Evolutionary conservation across 2,888 invertebrate species (phyloP).

Genomic region (Stenchaetothrips biformis): DNA sequence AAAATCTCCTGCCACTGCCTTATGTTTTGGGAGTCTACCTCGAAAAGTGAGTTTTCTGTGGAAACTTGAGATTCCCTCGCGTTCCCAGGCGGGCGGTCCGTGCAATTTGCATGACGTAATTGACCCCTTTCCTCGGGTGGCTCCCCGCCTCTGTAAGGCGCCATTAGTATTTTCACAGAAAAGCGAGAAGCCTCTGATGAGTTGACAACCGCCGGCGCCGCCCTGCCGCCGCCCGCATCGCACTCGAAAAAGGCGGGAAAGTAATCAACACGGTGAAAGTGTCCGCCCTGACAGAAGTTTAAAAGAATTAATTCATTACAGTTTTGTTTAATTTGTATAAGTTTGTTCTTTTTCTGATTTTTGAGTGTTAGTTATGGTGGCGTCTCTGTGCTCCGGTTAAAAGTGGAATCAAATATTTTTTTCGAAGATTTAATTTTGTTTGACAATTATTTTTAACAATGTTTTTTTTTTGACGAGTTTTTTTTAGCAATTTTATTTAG

Average conservation of each 20-base stretch:
- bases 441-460: not conserved
- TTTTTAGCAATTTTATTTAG: no score
- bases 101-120: conserved; percentile 19
- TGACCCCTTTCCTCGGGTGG: conserved; percentile 1
- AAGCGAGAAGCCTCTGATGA: not conserved
- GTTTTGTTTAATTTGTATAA: no score
- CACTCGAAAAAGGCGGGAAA: not conserved
- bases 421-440: not conserved
- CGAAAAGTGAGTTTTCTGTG: no score
- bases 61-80: conserved; percentile 1
- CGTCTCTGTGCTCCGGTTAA: no score
- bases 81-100: conserved; percentile 6
- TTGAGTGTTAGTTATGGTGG: no score
- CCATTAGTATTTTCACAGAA: conserved; percentile 7
- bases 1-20: no score
- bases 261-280: not conserved
- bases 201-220: not conserved
- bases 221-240: not conserved
- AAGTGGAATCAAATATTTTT: no score
- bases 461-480: not conserved
- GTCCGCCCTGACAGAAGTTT: not conserved
- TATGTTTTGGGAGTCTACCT: no score
- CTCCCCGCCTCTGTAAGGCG: not conserved
- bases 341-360: no score
- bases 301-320: not conserved